Percentiles rank a stretch among this genome's conserved stretches.
Evolutionary conservation across 2,888 invertebrate species (phyloP).

Genomic region (Aleiodes leptofemur): DNA sequence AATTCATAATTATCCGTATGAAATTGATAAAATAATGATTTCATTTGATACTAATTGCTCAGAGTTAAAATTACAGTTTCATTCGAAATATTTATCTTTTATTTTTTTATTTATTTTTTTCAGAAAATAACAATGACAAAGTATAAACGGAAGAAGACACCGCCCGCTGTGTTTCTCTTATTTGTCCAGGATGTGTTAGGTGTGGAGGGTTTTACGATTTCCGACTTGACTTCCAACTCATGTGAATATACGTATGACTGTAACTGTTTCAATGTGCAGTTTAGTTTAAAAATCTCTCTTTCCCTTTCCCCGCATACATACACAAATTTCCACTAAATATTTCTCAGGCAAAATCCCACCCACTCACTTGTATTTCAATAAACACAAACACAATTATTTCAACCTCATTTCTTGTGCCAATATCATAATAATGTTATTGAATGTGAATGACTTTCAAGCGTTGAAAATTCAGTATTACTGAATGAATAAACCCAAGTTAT

Average conservation of each 20-base stretch:
- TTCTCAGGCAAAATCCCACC: slow-evolving; percentile 7
- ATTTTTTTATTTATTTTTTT: slow-evolving; percentile 3
- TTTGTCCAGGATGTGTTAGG: slow-evolving; percentile 73
- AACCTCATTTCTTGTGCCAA: not conserved
- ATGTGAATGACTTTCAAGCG: slow-evolving; percentile 18
- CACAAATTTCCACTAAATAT: slow-evolving; percentile 12
- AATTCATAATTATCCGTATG: not conserved
- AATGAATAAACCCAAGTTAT: not conserved
- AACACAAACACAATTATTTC: not conserved
- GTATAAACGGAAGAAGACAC: slow-evolving; percentile 30
- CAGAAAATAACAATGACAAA: slow-evolving; percentile 32
- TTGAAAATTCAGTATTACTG: not conserved
- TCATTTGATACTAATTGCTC: slow-evolving; percentile 23
- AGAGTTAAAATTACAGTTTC: not conserved
- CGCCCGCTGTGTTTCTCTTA: slow-evolving; percentile 65
- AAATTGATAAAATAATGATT: slow-evolving; percentile 25
- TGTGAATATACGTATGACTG: slow-evolving; percentile 30
- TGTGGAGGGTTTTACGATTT: slow-evolving; percentile 74
- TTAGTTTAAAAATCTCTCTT: slow-evolving; percentile 7
- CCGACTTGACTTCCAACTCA: slow-evolving; percentile 62
- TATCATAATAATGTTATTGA: slow-evolving; percentile 12
- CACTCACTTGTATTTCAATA: not conserved
- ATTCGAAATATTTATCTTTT: not conserved
- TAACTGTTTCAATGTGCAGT: slow-evolving; percentile 20
- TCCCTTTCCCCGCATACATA: no score